Conservation (phyloP, 1,140 invertebrate species). For the Drosophila repleta region DNA sequence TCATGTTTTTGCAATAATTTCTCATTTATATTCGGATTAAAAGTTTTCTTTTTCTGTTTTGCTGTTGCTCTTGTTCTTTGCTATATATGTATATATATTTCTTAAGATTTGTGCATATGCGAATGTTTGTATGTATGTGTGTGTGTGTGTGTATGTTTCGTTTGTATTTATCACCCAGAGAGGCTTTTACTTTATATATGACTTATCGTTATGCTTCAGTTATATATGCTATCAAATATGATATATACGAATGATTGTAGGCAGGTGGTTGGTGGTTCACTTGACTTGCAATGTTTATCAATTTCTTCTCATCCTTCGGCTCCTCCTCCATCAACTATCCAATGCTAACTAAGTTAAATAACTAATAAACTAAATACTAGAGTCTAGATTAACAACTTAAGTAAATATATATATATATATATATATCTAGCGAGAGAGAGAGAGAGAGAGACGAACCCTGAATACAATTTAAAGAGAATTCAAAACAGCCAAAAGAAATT, state of each 20-base stretch:
- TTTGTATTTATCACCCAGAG: slow-evolving; percentile 41
- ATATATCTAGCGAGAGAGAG: too few relatives aligned
- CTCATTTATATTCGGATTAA: slow-evolving; percentile 16
- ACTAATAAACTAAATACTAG: slow-evolving; percentile 33
- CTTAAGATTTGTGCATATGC: slow-evolving; percentile 55
- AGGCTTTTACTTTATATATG: slow-evolving; percentile 40
- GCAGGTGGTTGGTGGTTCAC: slow-evolving; percentile 81
- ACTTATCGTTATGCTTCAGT: slow-evolving; percentile 24
- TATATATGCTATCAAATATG: slow-evolving; percentile 54
- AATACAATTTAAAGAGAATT: slow-evolving; percentile 42
- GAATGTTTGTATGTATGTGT: slow-evolving; percentile 26
- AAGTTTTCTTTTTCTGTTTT: slow-evolving; percentile 28
- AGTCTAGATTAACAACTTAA: slow-evolving; percentile 44
- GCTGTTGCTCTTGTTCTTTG: slow-evolving; percentile 16
- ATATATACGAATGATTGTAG: slow-evolving; percentile 81
- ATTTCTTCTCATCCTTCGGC: slow-evolving; percentile 5
- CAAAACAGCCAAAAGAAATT: slow-evolving; percentile 31
- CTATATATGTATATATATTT: slow-evolving; percentile 11
- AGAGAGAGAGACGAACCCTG: slow-evolving; percentile 23
- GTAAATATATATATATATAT: slow-evolving; percentile 27
- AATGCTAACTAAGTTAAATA: slow-evolving; percentile 61
- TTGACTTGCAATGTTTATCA: slow-evolving; percentile 66
- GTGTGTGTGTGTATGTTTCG: slow-evolving; percentile 20
- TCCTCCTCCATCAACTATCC: neutral
- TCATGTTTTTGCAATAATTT: slow-evolving; percentile 20